A percentile compares a stretch with the other conserved stretches of the same genome.
Evolutionary conservation across 2,113 vertebrate species (phyloP).

Genomic region (Gambusia affinis): DNA sequence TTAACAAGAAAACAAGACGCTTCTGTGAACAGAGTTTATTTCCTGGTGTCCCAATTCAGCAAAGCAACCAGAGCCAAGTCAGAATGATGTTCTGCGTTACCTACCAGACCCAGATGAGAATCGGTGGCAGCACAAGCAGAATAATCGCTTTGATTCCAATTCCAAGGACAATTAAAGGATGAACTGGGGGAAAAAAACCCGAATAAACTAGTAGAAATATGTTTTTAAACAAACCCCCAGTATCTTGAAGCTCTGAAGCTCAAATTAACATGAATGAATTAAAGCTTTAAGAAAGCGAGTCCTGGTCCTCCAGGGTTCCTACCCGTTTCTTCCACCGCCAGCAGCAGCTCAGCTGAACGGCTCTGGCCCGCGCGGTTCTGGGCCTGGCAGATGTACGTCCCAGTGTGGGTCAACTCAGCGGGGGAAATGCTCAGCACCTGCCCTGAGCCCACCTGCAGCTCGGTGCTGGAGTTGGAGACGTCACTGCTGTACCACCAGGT

Average conservation of each 20-base stretch:
- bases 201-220: not conserved
- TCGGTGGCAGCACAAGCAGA: constrained; percentile 21
- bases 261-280: not conserved
- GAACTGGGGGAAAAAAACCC: not conserved
- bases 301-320: not conserved
- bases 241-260: not conserved
- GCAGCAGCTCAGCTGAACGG: constrained; percentile 41
- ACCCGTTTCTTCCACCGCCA: constrained; percentile 12
- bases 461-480: not conserved
- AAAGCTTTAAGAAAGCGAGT: no score
- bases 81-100: not conserved
- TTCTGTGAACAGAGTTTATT: not conserved
- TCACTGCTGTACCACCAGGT: constrained; percentile 58
- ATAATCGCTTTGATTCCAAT: constrained; percentile 23
- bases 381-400: constrained; percentile 54
- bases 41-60: not conserved
- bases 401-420: constrained; percentile 22
- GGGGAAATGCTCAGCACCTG: constrained; percentile 43
- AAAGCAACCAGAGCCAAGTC: not conserved
- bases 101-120: constrained; percentile 46
- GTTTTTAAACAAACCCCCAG: no score
- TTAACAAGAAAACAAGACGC: not conserved
- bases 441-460: constrained; percentile 46
- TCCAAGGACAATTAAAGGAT: constrained; percentile 13
- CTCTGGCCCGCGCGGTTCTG: constrained; percentile 36